Conservation (phyloP, 2,888 invertebrate genomes). For the Drosophila atroscutellata region DNA sequence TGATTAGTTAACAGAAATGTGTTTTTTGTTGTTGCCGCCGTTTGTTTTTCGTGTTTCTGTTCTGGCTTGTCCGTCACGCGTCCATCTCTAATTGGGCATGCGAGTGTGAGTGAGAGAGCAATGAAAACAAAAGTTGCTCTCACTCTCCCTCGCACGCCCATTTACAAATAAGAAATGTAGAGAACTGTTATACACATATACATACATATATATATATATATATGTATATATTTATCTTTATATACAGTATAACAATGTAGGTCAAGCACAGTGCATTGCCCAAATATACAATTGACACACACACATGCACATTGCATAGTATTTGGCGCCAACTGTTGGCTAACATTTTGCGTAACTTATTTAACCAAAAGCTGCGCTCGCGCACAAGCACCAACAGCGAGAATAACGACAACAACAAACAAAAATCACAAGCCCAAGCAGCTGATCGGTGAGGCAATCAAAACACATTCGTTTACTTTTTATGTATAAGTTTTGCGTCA, state of each 20-base stretch:
- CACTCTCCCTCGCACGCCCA: conserved; percentile 12
- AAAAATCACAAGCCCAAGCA: conserved; percentile 16
- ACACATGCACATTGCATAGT: conserved; percentile 29
- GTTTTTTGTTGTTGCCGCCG: background rate
- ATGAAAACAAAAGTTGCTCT: conserved; percentile 45
- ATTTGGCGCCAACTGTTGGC: conserved; percentile 38
- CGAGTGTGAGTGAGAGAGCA: conserved; percentile 36
- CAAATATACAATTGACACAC: conserved; percentile 41
- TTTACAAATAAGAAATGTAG: background rate
- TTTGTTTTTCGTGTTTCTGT: background rate
- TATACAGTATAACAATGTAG: conserved; percentile 41
- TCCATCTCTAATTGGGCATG: background rate
- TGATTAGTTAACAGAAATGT: background rate
- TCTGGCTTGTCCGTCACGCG: background rate
- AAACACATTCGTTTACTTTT: conserved; percentile 38
- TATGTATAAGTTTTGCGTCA: conserved; percentile 47
- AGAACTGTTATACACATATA: conserved; percentile 5
- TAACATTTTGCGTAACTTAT: conserved; percentile 24
- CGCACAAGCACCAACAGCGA: conserved; percentile 26
- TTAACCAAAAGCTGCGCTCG: conserved; percentile 39
- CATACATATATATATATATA: background rate
- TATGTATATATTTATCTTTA: background rate
- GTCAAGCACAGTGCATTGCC: conserved; percentile 57
- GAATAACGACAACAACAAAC: conserved; percentile 8
- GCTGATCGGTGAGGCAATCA: conserved; percentile 40